These are phyloP conservation scores for Ricordea florida DNA, from an alignment of 92 coral and sea anemone genomes.

Conservation along the genomic window DNA sequence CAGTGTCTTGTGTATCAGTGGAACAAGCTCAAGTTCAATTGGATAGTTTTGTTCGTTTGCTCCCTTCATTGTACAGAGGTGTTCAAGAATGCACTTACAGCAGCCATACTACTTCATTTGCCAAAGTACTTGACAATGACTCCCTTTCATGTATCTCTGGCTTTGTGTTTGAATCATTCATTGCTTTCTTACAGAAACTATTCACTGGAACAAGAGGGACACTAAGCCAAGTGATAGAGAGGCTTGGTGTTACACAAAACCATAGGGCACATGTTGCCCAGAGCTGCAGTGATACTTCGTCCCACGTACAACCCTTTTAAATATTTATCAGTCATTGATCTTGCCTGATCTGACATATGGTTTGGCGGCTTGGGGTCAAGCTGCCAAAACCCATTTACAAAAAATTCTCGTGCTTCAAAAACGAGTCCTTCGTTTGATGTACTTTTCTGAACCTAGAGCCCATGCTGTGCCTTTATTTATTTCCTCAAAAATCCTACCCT, in stretches of 20 bases:
- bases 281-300: background rate
- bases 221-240: background rate
- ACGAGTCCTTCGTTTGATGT: too few species aligned
- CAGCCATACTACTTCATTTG: constrained; percentile 24
- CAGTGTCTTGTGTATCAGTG: background rate
- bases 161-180: constrained; percentile 38
- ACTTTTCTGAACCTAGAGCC: too few species aligned
- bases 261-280: constrained; percentile 2
- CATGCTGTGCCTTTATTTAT: too few species aligned
- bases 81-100: constrained; percentile 33
- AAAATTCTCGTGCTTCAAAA: too few species aligned
- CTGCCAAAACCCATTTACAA: too few species aligned
- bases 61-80: constrained; percentile 9
- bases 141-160: constrained; percentile 6
- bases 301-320: too few species aligned
- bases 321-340: too few species aligned
- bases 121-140: constrained; percentile 6
- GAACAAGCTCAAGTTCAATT: background rate
- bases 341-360: too few species aligned
- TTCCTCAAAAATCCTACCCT: too few species aligned
- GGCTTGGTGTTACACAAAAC: constrained; percentile 11
- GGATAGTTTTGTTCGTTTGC: constrained; percentile 29
- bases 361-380: too few species aligned
- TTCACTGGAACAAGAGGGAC: constrained; percentile 30
- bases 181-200: constrained; percentile 3